These are phyloP conservation scores for Gavia stellata DNA, from an alignment of 2,113 vertebrate genomes.

Conservation along the genomic window DNA sequence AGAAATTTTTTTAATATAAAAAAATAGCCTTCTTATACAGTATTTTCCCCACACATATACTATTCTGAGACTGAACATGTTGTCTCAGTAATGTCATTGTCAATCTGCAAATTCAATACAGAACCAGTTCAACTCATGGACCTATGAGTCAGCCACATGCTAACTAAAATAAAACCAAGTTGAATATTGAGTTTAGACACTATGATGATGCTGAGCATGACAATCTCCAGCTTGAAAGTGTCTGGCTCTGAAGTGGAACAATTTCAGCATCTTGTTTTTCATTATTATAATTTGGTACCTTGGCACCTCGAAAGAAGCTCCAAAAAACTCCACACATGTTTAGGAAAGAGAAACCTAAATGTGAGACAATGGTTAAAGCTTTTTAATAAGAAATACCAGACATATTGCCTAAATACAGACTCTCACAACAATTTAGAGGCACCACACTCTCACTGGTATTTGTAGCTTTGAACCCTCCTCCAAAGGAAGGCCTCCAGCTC, in stretches of 20 bases:
- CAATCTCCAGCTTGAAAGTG: neutral
- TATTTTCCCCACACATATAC: neutral
- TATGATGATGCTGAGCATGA: neutral
- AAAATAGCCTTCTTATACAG: neutral
- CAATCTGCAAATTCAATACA: neutral
- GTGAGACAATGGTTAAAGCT: neutral
- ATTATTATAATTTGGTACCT: neutral
- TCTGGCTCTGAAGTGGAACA: neutral
- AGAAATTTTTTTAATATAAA: neutral
- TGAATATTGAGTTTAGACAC: neutral
- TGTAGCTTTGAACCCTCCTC: neutral
- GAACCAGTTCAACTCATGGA: neutral
- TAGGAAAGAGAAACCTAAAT: neutral
- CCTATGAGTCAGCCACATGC: neutral
- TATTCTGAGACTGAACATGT: neutral
- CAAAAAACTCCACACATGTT: fast-evolving
- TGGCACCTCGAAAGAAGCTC: neutral
- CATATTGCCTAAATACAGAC: neutral
- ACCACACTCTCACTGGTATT: neutral
- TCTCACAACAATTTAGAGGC: neutral
- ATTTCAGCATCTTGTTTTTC: neutral
- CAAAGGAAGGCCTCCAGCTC: neutral
- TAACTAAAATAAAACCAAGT: neutral
- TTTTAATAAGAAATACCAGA: neutral
- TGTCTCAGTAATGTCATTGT: neutral